phyloP scores from a whole-genome alignment of 2,113 vertebrate genomes.

The Hiodon tergisus region DNA sequence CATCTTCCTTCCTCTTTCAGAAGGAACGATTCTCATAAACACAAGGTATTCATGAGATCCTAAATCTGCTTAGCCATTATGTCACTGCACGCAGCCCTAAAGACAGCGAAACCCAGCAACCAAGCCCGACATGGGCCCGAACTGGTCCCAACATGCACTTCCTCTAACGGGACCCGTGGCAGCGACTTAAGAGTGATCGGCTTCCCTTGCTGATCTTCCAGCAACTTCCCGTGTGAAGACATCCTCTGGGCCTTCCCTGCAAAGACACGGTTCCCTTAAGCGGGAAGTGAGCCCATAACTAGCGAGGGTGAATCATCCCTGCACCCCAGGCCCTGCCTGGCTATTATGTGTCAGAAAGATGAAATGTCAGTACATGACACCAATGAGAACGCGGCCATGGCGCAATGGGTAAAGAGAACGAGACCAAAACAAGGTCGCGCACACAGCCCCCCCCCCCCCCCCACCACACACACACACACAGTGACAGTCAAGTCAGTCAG shows the following conservation, averaged over 20 bases:
- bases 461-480: background rate
- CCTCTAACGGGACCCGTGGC: constrained; percentile 20
- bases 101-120: background rate
- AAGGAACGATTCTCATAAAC: constrained; percentile 12
- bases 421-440: background rate
- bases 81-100: background rate
- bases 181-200: constrained; percentile 16
- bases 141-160: constrained; percentile 9
- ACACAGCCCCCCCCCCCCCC: background rate
- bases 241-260: constrained; percentile 27
- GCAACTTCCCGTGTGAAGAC: constrained; percentile 51
- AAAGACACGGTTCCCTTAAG: constrained; percentile 44
- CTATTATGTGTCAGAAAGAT: constrained; percentile 33
- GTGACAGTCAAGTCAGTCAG: background rate
- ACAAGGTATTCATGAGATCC: background rate
- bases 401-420: too few relatives aligned
- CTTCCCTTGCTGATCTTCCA: constrained; percentile 45
- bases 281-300: constrained; percentile 38
- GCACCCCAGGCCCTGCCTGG: constrained; percentile 44
- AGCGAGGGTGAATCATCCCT: constrained; percentile 50
- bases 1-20: constrained; percentile 11
- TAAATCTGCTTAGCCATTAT: background rate
- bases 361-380: constrained; percentile 44
- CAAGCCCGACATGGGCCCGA: background rate
- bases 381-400: background rate